These are phyloP conservation scores for Cydia strobilella DNA, from an alignment of 1,140 invertebrate species.

Conservation along the genomic window DNA sequence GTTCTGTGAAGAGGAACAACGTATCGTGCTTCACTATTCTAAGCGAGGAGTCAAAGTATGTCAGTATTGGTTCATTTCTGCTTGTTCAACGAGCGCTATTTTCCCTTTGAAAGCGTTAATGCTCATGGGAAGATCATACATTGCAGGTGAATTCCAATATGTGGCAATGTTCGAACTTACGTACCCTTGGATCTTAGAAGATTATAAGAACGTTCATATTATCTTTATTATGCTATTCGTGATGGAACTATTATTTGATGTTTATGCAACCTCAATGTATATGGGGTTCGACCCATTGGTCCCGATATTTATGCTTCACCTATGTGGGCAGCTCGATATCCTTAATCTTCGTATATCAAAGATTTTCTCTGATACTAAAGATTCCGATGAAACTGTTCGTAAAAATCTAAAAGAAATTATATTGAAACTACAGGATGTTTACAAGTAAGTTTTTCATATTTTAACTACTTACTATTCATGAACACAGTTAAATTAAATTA, in stretches of 20 bases:
- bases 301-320: slow-evolving; percentile 50
- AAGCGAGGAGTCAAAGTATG: slow-evolving; percentile 43
- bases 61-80: slow-evolving; percentile 43
- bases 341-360: slow-evolving; percentile 40
- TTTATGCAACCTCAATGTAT: slow-evolving; percentile 44
- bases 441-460: slow-evolving; percentile 43
- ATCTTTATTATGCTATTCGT: slow-evolving; percentile 40
- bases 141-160: slow-evolving; percentile 41
- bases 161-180: slow-evolving; percentile 47
- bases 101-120: slow-evolving; percentile 49
- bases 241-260: slow-evolving; percentile 39
- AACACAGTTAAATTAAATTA: too few species aligned
- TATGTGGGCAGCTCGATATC: slow-evolving; percentile 49
- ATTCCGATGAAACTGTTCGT: slow-evolving; percentile 29
- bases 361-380: slow-evolving; percentile 35
- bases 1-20: slow-evolving; percentile 40
- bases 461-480: not conserved
- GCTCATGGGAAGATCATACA: slow-evolving; percentile 44
- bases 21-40: slow-evolving; percentile 43
- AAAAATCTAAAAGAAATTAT: slow-evolving; percentile 45
- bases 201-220: slow-evolving; percentile 37
- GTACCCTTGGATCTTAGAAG: slow-evolving; percentile 43
- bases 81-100: slow-evolving; percentile 36
- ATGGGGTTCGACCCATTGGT: slow-evolving; percentile 51
- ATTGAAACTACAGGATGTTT: slow-evolving; percentile 50